Evolutionary conservation across 2,113 vertebrate species (phyloP).

Genomic region (Petromus typicus): DNA sequence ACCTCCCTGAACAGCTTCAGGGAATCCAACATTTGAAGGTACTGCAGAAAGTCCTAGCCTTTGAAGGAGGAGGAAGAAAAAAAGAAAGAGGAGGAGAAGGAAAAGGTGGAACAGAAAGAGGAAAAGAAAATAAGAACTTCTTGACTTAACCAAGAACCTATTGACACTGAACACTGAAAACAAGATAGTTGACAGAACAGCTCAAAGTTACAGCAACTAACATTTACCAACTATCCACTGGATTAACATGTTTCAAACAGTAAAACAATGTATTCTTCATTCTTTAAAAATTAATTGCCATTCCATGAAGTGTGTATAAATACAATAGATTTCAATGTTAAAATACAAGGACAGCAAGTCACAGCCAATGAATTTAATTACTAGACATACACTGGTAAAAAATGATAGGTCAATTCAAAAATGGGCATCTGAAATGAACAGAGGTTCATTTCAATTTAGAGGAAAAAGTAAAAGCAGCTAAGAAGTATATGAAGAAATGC

Average conservation of each 20-base stretch:
- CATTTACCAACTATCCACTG: background rate
- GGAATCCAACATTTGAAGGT: no score
- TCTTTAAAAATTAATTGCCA: background rate
- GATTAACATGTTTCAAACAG: background rate
- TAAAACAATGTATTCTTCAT: background rate
- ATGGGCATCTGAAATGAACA: no score
- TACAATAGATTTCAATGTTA: background rate
- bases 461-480: no score
- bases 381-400: background rate
- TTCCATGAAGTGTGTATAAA: background rate
- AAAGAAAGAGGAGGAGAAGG: no score
- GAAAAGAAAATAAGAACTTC: background rate
- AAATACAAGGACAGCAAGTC: background rate
- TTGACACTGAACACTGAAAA: background rate
- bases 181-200: background rate
- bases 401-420: no score
- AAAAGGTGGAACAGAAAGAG: background rate
- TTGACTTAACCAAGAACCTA: no score
- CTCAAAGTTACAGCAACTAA: background rate
- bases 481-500: no score
- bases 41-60: background rate
- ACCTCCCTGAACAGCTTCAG: background rate
- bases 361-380: background rate
- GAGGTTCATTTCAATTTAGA: no score
- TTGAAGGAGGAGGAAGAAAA: background rate